These are phyloP conservation scores for Leuciscus waleckii DNA, from an alignment of 2,797 vertebrate species.

Conservation along the genomic window DNA sequence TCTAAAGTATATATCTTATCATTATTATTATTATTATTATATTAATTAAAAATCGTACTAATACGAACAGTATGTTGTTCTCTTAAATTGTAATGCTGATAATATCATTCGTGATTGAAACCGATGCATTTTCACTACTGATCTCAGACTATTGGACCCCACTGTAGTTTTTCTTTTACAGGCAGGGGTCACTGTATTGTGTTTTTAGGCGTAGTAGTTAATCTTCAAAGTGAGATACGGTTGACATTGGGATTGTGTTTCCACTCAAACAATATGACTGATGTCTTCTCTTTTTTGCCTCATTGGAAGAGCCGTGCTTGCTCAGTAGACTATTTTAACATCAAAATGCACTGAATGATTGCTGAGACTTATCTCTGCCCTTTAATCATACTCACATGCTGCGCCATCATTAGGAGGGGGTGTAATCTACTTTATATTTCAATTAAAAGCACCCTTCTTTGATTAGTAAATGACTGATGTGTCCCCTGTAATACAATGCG, in stretches of 20 bases:
- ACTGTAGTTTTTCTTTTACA: background rate
- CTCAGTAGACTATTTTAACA: constrained; percentile 24
- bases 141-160: background rate
- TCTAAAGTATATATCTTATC: background rate
- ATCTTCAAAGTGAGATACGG: background rate
- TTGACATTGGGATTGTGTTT: constrained; percentile 3
- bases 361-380: constrained; percentile 21
- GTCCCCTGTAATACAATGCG: constrained; percentile 70
- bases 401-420: constrained; percentile 69
- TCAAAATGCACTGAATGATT: constrained; percentile 36
- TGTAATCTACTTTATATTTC: constrained; percentile 68
- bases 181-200: background rate
- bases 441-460: constrained; percentile 77
- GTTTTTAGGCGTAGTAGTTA: background rate
- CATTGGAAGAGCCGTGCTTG: constrained; percentile 2
- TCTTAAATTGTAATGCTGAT: background rate
- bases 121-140: background rate
- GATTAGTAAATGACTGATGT: constrained; percentile 76
- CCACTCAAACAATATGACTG: constrained; percentile 4
- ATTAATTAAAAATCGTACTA: too few species aligned
- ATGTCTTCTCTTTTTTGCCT: background rate
- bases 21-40: background rate
- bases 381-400: constrained; percentile 24
- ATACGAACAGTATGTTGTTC: background rate
- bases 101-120: background rate